A percentile compares a stretch with the other conserved stretches of the same genome.
These are phyloP conservation scores for Dolichopus griseipennis DNA, from an alignment of 2,888 invertebrate genomes.

Conservation along the genomic window DNA sequence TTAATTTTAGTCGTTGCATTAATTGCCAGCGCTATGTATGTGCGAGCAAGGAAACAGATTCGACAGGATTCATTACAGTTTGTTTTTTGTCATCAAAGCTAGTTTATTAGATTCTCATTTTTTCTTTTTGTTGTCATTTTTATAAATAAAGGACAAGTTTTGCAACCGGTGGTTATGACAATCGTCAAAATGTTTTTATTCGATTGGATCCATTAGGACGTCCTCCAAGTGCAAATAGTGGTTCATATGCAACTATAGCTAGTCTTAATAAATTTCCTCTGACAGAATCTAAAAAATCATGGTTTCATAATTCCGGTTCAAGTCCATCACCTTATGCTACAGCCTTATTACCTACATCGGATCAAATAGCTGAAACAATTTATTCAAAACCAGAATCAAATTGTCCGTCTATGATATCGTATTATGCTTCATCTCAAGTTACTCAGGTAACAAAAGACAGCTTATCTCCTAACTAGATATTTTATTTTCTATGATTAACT, in stretches of 20 bases:
- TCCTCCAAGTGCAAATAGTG: slow-evolving; percentile 59
- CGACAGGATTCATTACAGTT: slow-evolving; percentile 24
- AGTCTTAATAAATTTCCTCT: slow-evolving; percentile 60
- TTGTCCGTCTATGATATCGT: slow-evolving; percentile 56
- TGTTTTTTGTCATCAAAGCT: slow-evolving; percentile 8
- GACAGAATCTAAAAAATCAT: slow-evolving; percentile 26
- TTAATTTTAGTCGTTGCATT: slow-evolving; percentile 21
- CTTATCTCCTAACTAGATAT: too few species aligned
- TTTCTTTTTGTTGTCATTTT: too few species aligned
- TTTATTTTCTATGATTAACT: not conserved
- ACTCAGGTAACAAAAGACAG: slow-evolving; percentile 52
- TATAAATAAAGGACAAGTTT: slow-evolving; percentile 51
- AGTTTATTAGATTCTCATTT: too few species aligned
- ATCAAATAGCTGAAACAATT: slow-evolving; percentile 29
- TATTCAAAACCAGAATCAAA: slow-evolving; percentile 53
- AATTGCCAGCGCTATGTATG: slow-evolving; percentile 23
- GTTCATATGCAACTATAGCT: slow-evolving; percentile 69
- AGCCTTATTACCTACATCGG: slow-evolving; percentile 47
- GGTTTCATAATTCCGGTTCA: slow-evolving; percentile 18
- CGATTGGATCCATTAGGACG: slow-evolving; percentile 56
- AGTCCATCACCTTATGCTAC: slow-evolving; percentile 57
- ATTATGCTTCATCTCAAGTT: slow-evolving; percentile 71
- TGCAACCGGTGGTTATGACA: slow-evolving; percentile 59
- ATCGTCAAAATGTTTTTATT: slow-evolving; percentile 59
- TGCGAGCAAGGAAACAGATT: slow-evolving; percentile 22